phyloP scores from a whole-genome alignment of 1,140 invertebrate genomes.

The Planococcus citri region DNA sequence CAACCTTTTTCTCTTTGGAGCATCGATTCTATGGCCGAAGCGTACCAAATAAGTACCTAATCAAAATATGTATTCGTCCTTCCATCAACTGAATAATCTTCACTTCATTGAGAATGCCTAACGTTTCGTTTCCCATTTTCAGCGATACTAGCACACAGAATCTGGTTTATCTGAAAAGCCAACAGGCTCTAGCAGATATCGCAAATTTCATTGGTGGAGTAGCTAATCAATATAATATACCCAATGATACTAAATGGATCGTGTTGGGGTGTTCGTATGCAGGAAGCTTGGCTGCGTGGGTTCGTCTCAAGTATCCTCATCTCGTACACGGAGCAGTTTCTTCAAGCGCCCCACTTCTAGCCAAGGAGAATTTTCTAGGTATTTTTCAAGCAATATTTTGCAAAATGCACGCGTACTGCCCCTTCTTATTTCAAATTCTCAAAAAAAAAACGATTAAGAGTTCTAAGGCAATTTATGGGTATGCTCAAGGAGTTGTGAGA shows the following conservation, averaged over 20 bases:
- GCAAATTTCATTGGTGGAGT: slow-evolving; percentile 63
- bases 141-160: slow-evolving; percentile 66
- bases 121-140: no score
- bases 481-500: no score
- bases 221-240: slow-evolving; percentile 49
- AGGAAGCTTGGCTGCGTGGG: slow-evolving; percentile 80
- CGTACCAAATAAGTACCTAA: slow-evolving; percentile 65
- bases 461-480: no score
- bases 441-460: no score
- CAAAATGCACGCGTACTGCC: no score
- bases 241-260: slow-evolving; percentile 61
- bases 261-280: slow-evolving; percentile 88
- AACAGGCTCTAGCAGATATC: slow-evolving; percentile 78
- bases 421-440: slow-evolving; percentile 33
- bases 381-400: no score
- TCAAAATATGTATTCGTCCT: neutral
- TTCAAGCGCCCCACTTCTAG: slow-evolving; percentile 74
- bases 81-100: neutral
- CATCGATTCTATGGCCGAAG: slow-evolving; percentile 91
- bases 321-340: slow-evolving; percentile 72
- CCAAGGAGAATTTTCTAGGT: slow-evolving; percentile 70
- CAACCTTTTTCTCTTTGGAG: slow-evolving; percentile 74
- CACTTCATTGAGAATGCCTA: neutral
- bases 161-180: slow-evolving; percentile 61
- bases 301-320: slow-evolving; percentile 79